Base-by-base conservation (phyloP, 2,888 invertebrate genomes). In the Drosophila incognita region DNA sequence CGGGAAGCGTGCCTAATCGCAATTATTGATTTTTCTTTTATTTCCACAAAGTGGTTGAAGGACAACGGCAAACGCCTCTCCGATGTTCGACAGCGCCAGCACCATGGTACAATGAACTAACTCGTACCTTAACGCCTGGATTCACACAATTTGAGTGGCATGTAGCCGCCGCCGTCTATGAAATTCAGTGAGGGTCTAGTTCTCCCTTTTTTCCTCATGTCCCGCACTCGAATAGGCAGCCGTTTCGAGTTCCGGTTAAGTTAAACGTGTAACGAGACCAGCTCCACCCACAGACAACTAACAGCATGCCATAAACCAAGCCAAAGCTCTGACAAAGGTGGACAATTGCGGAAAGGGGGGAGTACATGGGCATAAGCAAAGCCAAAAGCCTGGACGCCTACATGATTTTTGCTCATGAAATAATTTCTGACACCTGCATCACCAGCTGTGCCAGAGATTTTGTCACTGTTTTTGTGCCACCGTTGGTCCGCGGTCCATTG, bases 91-190 rank as follows among this genome's bases (percentile, higher is more conserved):
- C 42, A 58, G n/a, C 24, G 52, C 33, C 64, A 68, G 60, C 42
- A 79, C 58, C 76, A 85, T 87, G 85, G 84, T 89, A 85, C 87
- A 89, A 89, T 89, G 89, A 85, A 89, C 85, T 87, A 89, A 87
- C 88, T 89, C 86, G 87, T 89, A 85, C 88, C 87, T 89, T 88
- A 87, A 87, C 90, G 87, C 88, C 90, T 89, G 88, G 90, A 86
- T 87, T 87, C 87, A 87, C 87, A 89, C 90, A 87, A 87, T 87
- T 87, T 87, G 87, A 89, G 86, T 85, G 76, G 59, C 87, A 82
- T 89, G 88, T 87, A 87, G 86, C 74, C 71, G 88, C 74, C 69
- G 81, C 57, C 62, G 78, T 78, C 83, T 85, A 85, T 89, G 86
- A 87, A 89, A 89, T 89, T 89, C 89, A 87, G 60, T 82, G 46